Percentiles rank a stretch among this genome's conserved stretches.
phyloP scores from a whole-genome alignment of 2,888 invertebrate genomes.

The Xestia sexstrigata region DNA sequence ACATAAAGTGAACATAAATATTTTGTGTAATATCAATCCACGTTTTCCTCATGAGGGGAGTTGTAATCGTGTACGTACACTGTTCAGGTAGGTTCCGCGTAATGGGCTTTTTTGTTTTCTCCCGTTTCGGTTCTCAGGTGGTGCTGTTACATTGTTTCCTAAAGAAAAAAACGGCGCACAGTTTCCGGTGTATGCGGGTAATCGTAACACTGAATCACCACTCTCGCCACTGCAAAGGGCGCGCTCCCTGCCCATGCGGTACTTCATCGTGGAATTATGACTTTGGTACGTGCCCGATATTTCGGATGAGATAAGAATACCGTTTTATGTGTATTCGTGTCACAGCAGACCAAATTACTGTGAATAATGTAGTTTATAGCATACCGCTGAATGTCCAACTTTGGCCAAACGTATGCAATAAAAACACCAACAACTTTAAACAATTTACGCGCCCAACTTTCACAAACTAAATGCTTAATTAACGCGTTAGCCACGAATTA shows the following conservation, averaged over 20 bases:
- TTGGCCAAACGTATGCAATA: conserved; percentile 57
- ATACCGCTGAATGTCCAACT: conserved; percentile 67
- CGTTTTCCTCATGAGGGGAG: conserved; percentile 72
- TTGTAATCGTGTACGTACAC: conserved; percentile 67
- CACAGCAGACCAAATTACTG: conserved; percentile 80
- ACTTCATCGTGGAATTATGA: conserved; percentile 88
- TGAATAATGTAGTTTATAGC: conserved; percentile 69
- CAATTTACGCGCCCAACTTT: conserved; percentile 58
- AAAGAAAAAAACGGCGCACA: conserved; percentile 69
- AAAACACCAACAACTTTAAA: conserved; percentile 58
- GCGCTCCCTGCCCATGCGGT: conserved; percentile 82
- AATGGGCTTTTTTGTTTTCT: conserved; percentile 79
- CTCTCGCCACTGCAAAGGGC: conserved; percentile 80
- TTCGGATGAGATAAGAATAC: conserved; percentile 86
- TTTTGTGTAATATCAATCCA: conserved; percentile 71
- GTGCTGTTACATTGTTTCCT: conserved; percentile 69
- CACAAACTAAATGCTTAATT: conserved; percentile 57
- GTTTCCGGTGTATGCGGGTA: conserved; percentile 73
- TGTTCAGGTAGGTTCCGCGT: conserved; percentile 68
- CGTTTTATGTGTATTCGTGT: conserved; percentile 82
- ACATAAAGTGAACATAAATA: conserved; percentile 64
- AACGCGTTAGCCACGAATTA: conserved; percentile 37
- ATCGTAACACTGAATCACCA: conserved; percentile 86
- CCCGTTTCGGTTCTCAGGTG: conserved; percentile 77
- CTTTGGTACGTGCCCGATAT: conserved; percentile 88